Evolutionary conservation across 2,888 invertebrate genomes (phyloP).

Genomic region (Priocnemis perturbator): DNA sequence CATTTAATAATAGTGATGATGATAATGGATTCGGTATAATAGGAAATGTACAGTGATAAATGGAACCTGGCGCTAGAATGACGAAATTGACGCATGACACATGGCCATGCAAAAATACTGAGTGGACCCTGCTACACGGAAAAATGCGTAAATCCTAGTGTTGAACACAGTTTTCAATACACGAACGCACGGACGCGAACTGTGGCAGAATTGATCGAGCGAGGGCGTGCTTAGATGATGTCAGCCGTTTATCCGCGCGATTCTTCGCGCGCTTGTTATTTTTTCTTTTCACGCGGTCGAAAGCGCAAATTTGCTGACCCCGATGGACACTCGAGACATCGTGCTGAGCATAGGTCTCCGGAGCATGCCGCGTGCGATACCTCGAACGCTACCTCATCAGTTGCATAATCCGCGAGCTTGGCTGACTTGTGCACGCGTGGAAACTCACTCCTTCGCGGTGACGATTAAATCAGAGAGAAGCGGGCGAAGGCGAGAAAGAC

Average conservation of each 20-base stretch:
- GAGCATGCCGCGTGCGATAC: slow-evolving; percentile 35
- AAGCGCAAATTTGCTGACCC: slow-evolving; percentile 11
- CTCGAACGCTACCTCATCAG: slow-evolving; percentile 53
- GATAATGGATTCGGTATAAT: too few relatives aligned
- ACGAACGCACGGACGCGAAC: too few relatives aligned
- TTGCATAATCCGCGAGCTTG: slow-evolving; percentile 50
- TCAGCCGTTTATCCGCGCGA: slow-evolving; percentile 4
- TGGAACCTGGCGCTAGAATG: too few relatives aligned
- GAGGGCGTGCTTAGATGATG: too few relatives aligned
- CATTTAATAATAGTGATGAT: too few relatives aligned
- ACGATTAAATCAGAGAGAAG: slow-evolving; percentile 5
- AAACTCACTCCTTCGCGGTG: slow-evolving; percentile 14
- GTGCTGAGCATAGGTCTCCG: neutral
- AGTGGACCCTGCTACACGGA: too few relatives aligned
- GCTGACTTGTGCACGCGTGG: slow-evolving; percentile 27
- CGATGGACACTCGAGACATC: slow-evolving; percentile 11
- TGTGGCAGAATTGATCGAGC: neutral
- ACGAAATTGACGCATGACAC: too few relatives aligned
- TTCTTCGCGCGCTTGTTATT: neutral
- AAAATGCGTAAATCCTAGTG: too few relatives aligned
- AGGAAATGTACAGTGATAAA: too few relatives aligned
- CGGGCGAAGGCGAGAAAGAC: neutral
- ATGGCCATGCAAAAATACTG: too few relatives aligned
- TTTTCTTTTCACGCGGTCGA: neutral
- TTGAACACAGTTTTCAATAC: too few relatives aligned